Evolutionary conservation across 2,888 invertebrate species (phyloP), one percentile per base, ranked within the genome.

Genomic region (Sinodicranocentrus sp.): DNA sequence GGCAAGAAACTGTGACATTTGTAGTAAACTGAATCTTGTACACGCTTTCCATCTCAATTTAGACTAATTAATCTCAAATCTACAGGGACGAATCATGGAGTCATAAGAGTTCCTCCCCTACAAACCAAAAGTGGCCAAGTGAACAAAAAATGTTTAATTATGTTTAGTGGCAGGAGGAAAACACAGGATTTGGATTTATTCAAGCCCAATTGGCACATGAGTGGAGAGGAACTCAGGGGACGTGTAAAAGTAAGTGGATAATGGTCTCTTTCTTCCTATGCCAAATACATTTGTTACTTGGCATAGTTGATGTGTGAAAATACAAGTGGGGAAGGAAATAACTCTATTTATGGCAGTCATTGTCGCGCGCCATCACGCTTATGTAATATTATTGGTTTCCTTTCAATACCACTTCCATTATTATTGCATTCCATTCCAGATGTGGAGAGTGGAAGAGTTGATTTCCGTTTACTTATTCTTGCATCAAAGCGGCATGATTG

Each of bases 151-250:
- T 25, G 57, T 63, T n/a, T n/a, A n/a, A 63, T 28, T 63, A 63
- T 63, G 63, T 63, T 28, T 28, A n/a, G 23, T 23, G 3, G 2
- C 25, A 59, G 25, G 33, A 63, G 17, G 39, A 33, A 19, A 33
- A 63, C n/a, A 17, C 63, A 28, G 19, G 63, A 63, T 17, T 17
- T 63, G 17, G 63, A 63, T 25, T 28, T 63, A 28, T 54, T 48
- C 21, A 71, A 54, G n/a, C 67, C 72, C 15, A 63, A 33, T 39
- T 33, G 72, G 72, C 57, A 54, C 25, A 84, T 78, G 84, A 84
- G 84, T 83, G 67, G 67, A 68, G 67, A 78, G 33, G 84, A 84
- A 39, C 63, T 43, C 1, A 78, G 73, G 73, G 84, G 77, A 67
- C 44, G 84, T 15, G 78, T 84, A 43, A 84, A 84, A 72, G 84